Evolutionary conservation across 2,888 invertebrate species (phyloP).

Genomic region (Synergus umbraculus): DNA sequence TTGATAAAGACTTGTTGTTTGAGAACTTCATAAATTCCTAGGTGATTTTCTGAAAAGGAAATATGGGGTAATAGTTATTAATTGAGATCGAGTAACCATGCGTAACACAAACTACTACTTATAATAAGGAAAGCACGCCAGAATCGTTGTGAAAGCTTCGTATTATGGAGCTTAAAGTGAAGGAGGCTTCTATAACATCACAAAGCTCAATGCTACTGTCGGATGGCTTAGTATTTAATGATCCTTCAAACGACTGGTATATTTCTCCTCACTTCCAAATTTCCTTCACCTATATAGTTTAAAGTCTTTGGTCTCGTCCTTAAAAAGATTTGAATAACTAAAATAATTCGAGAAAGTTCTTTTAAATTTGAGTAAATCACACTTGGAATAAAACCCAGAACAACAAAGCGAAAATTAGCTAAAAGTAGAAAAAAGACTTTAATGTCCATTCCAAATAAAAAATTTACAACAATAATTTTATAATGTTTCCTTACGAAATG

Average conservation of each 20-base stretch:
- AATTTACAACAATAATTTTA: too few relatives aligned
- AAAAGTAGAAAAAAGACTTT: too few relatives aligned
- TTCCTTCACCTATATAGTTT: slow-evolving; percentile 10
- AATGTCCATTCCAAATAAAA: too few relatives aligned
- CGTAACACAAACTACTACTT: not conserved
- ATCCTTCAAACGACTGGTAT: slow-evolving; percentile 44
- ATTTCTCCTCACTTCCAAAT: slow-evolving; percentile 35
- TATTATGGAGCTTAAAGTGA: slow-evolving; percentile 43
- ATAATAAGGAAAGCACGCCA: not conserved
- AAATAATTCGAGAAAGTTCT: too few relatives aligned
- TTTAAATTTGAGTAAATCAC: too few relatives aligned
- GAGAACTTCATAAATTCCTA: not conserved
- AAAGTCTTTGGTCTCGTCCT: not conserved
- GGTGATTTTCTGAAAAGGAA: not conserved
- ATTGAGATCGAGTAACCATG: not conserved
- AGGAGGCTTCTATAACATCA: slow-evolving; percentile 43
- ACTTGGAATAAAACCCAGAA: too few relatives aligned
- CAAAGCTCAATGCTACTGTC: slow-evolving; percentile 16
- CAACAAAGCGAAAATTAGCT: too few relatives aligned
- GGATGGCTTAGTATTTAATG: slow-evolving; percentile 47
- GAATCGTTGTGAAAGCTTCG: slow-evolving; percentile 37
- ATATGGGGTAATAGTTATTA: not conserved
- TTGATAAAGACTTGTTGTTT: not conserved
- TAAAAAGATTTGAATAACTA: too few relatives aligned
- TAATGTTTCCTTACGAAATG: too few relatives aligned